Evolutionary conservation across 2,797 vertebrate species (phyloP), one percentile per base, ranked within the genome.

Genomic region (Darevskia mixta): DNA sequence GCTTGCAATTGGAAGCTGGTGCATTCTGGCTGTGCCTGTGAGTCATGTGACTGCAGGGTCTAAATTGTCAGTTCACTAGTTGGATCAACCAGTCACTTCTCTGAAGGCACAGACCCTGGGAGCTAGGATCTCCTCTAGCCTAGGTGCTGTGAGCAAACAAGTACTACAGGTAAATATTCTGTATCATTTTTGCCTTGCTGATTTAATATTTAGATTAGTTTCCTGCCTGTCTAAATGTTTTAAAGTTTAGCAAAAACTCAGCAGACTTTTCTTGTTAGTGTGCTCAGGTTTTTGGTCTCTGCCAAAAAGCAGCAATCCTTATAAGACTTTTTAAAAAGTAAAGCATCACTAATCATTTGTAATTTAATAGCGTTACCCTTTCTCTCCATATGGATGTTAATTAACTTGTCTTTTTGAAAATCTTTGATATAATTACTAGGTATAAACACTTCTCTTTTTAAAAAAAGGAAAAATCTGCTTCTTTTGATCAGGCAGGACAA

Each of bases 31-130:
- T 81, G 78, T 82, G 86, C 72, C 89, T 87, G 49, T 10, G 20
- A 41, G 72, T 88, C 89, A 90, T 38, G 13, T 90, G 89, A 82
- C 61, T 69, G 38, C 49, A 38, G 73, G 76, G 25, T 72, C 38
- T 90, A 86, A 87, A 88, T 82, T 85, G 86, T 85, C 78, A 35
- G 86, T 79, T 81, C 83, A 87, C 79, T 89, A 32, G 76, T 82
- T 41, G 45, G 27, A 67, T 85, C 82, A 43, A 66, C 61, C 83
- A 88, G 72, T 90, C 86, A 35, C 27, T 87, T 87, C 25, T 38
- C 82, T 43, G 82, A 78, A 82, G 49, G 72, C 64, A 58, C 17
- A 78, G 86, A 77, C 55, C 41, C 17, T 45, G 73, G 23, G 78
- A 87, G 83, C 77, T 38, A 45, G 5, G 23, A 85, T 81, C 61